Conservation (phyloP, 2,113 vertebrate genomes). For the Suricata suricatta region DNA sequence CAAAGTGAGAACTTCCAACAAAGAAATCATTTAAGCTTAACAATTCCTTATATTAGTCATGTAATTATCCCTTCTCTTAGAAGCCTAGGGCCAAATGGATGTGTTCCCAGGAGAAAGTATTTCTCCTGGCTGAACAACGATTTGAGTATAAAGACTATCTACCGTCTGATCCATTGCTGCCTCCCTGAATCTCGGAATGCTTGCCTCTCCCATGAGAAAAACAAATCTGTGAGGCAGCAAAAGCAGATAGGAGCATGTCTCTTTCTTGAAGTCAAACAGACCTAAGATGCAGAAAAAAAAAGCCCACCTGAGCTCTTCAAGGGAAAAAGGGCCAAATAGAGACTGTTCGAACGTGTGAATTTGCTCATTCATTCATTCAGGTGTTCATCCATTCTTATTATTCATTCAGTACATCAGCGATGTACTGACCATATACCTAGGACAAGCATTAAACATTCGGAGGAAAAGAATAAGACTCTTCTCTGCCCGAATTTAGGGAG, state of each 20-base stretch:
- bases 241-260: background rate
- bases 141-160: background rate
- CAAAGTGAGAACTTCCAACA: slow-evolving; percentile 59
- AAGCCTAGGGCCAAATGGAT: slow-evolving; percentile 65
- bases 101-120: slow-evolving; percentile 25
- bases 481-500: background rate
- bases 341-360: background rate
- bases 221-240: background rate
- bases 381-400: background rate
- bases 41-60: slow-evolving; percentile 61
- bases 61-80: slow-evolving; percentile 57
- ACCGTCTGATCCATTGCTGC: background rate
- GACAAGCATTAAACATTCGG: background rate
- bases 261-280: background rate
- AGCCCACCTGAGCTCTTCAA: background rate
- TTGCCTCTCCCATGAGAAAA: background rate
- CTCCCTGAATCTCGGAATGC: background rate
- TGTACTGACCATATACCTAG: background rate
- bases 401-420: background rate
- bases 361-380: background rate
- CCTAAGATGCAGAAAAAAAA: background rate
- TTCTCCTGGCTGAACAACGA: slow-evolving; percentile 35
- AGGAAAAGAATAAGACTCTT: background rate
- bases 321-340: too few species aligned
- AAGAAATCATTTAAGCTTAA: slow-evolving; percentile 63